Conservation (phyloP, 1,140 invertebrate species). For the Thaumatotibia leucotreta region DNA sequence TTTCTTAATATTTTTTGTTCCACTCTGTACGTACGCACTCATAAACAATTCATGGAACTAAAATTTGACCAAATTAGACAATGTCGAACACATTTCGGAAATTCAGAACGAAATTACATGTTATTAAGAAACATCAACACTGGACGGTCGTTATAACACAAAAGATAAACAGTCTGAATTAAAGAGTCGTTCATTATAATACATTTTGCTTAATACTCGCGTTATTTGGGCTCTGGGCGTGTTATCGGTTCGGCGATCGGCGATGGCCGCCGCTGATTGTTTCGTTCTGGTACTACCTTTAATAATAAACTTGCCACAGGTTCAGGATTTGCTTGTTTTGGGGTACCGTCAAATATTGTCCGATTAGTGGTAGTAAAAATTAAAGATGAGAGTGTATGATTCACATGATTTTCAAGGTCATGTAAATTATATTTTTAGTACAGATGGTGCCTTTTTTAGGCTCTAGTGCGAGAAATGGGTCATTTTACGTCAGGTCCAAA, state of each 20-base stretch:
- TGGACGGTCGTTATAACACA: constrained; percentile 56
- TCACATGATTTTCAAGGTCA: too few species aligned
- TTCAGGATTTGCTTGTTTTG: constrained; percentile 11
- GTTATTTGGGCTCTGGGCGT: constrained; percentile 51
- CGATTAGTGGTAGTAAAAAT: not conserved
- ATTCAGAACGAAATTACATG: constrained; percentile 67
- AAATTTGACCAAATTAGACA: constrained; percentile 44
- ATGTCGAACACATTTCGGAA: constrained; percentile 59
- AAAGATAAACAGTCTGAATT: constrained; percentile 72
- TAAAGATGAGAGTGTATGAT: not conserved
- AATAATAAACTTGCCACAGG: constrained; percentile 14
- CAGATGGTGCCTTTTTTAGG: too few species aligned
- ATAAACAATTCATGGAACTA: constrained; percentile 48
- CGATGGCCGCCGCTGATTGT: constrained; percentile 54
- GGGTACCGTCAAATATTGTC: constrained; percentile 3
- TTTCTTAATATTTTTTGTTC: too few species aligned
- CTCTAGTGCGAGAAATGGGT: too few species aligned
- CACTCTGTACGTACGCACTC: constrained; percentile 25
- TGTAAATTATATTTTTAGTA: too few species aligned
- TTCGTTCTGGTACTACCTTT: constrained; percentile 38
- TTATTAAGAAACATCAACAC: constrained; percentile 74
- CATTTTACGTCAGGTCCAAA: too few species aligned
- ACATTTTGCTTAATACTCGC: constrained; percentile 63
- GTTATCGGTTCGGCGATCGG: constrained; percentile 53
- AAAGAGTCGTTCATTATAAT: constrained; percentile 65